phyloP scores from a whole-genome alignment of 2,113 vertebrate genomes.

The Atractosteus spatula region DNA sequence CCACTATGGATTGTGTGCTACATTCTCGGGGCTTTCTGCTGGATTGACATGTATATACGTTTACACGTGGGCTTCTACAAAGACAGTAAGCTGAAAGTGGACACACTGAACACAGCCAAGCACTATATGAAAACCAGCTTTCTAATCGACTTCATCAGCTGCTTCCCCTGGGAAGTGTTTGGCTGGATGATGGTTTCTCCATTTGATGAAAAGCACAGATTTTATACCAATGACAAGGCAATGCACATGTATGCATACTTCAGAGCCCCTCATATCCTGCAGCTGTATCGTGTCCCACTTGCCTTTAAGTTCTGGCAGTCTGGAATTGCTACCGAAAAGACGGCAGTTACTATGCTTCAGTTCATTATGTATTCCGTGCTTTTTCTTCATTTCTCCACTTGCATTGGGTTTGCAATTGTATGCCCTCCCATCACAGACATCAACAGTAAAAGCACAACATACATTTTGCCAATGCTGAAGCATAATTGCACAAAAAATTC shows the following conservation, averaged over 20 bases:
- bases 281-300: constrained; percentile 28
- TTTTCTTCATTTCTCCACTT: constrained; percentile 28
- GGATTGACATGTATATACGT: constrained; percentile 34
- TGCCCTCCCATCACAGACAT: constrained; percentile 18
- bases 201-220: neutral
- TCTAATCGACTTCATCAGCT: constrained; percentile 27
- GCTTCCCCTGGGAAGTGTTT: constrained; percentile 33
- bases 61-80: constrained; percentile 32
- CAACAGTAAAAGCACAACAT: neutral
- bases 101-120: constrained; percentile 27
- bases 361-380: constrained; percentile 20
- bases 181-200: constrained; percentile 9
- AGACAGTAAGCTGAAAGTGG: constrained; percentile 20
- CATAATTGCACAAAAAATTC: constrained; percentile 24
- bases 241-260: constrained; percentile 28
- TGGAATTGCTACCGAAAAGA: constrained; percentile 17
- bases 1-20: constrained; percentile 23
- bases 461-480: constrained; percentile 18
- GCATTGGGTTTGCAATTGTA: constrained; percentile 23
- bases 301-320: constrained; percentile 20
- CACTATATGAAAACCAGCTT: constrained; percentile 28
- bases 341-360: constrained; percentile 11
- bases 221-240: constrained; percentile 15
- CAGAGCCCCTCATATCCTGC: constrained; percentile 28
- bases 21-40: constrained; percentile 18